Base-by-base conservation (phyloP, 2,797 vertebrate genomes). In the Coregonus suidteri region DNA sequence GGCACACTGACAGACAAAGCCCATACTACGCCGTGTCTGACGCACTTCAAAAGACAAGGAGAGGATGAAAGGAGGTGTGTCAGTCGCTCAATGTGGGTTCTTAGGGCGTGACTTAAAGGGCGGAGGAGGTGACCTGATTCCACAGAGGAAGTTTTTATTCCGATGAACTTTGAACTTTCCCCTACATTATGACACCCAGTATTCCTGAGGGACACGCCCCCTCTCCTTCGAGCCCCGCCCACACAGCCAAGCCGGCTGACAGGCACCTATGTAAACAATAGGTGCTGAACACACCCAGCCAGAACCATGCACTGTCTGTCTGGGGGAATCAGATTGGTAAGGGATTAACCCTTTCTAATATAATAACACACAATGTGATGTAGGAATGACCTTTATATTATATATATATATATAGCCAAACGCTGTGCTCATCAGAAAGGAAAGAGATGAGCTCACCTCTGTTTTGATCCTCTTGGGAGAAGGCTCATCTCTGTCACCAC, bases 391-490 rank as follows among this genome's bases (percentile, higher is more conserved):
- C n/a, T 62, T n/a, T 62, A 20, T 20, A 6, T n/a, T 6, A 16
- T 5, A 59, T 20, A 59, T 7, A 20, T 34, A 34, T 34, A 59
- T 20, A 62, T 7, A 20, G 56, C 3, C n/a, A 20, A 20, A 62
- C 56, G 2, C 4, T 20, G n/a, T 62, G 56, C 18, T 56, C 53
- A 18, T 6, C 18, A 6, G 53, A n/a, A 16, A 47, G 2, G 41
- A 47, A 47, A 47, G 41, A 62, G 18, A 7, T 62, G 6, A n/a
- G 56, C 56, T 62, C 56, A 62, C 98, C 96, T 99, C 98, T 7
- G 97, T 96, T 91, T 99, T 99, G 85, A 99, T 98, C 89, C 96
- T 96, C 86, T 99, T 99, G 0, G 97, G 97, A 5, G 97, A 99
- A 53, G 96, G 93, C 85, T 99, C 97, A 72, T 98, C 97, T 92